Evolutionary conservation across 2,888 invertebrate genomes (phyloP).

Genomic region (Rhodophaea formosa): DNA sequence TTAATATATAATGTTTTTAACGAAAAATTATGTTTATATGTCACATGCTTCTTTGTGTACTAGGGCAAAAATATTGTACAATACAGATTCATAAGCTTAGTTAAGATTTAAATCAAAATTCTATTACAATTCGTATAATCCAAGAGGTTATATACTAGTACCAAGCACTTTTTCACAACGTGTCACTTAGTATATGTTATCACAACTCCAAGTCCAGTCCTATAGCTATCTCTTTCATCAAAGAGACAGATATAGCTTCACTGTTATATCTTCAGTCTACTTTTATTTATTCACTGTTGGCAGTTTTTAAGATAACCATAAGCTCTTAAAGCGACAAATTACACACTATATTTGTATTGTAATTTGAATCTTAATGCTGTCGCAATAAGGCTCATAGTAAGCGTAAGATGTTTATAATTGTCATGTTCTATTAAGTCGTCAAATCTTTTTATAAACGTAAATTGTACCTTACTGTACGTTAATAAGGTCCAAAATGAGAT

Average conservation of each 20-base stretch:
- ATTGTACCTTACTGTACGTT: background rate
- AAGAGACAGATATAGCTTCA: background rate
- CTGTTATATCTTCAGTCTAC: conserved; percentile 5
- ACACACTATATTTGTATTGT: background rate
- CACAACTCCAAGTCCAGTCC: conserved; percentile 22
- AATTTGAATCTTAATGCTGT: background rate
- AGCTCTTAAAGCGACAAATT: background rate
- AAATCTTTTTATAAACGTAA: background rate
- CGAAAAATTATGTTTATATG: too few relatives aligned
- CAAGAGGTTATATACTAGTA: background rate
- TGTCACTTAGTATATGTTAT: conserved; percentile 16
- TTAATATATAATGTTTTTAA: too few relatives aligned
- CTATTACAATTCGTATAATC: background rate
- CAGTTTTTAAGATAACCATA: background rate
- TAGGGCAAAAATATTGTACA: background rate
- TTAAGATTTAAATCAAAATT: background rate
- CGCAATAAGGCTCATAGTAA: background rate
- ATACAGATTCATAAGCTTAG: background rate
- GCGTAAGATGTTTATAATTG: background rate
- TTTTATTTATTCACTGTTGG: background rate
- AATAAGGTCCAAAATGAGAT: background rate
- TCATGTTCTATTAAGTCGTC: background rate
- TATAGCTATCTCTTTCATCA: background rate
- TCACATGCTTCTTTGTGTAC: background rate
- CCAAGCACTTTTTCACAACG: conserved; percentile 14